These are phyloP conservation scores for Pristiophorus japonicus DNA, from an alignment of 2,113 vertebrate species.

Conservation along the genomic window DNA sequence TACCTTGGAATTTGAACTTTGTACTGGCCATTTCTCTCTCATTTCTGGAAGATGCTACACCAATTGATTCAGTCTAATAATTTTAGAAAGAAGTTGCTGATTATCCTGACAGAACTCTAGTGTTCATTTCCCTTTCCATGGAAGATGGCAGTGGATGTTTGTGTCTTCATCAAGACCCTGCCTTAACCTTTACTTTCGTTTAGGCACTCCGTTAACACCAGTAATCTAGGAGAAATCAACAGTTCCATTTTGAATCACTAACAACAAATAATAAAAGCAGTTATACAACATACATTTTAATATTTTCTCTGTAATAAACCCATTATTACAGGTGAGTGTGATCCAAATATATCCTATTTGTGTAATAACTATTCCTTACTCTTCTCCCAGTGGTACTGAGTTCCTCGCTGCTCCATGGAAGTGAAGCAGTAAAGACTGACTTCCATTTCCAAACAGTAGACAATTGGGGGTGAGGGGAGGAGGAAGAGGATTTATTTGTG, in stretches of 20 bases:
- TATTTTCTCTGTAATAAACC: too few species aligned
- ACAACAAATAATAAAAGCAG: too few species aligned
- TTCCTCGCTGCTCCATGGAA: neutral
- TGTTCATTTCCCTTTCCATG: neutral
- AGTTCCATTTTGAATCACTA: too few species aligned
- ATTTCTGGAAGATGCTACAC: neutral
- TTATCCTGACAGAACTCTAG: neutral
- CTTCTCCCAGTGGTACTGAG: neutral
- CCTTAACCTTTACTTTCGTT: too few species aligned
- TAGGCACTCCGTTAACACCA: too few species aligned
- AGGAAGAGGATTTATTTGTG: neutral
- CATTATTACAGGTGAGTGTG: too few species aligned
- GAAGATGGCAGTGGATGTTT: neutral
- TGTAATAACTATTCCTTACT: neutral
- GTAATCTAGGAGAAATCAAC: too few species aligned
- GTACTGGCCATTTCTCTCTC: neutral
- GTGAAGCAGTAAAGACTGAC: neutral
- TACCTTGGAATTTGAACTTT: neutral
- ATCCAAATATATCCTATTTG: too few species aligned
- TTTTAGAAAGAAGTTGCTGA: neutral
- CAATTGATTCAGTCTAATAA: neutral
- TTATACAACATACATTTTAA: too few species aligned
- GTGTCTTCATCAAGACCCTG: too few species aligned
- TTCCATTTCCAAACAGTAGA: neutral
- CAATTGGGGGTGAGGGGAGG: too few species aligned